phyloP scores from a whole-genome alignment of 1,140 invertebrate species.

The Pinna nobilis region DNA sequence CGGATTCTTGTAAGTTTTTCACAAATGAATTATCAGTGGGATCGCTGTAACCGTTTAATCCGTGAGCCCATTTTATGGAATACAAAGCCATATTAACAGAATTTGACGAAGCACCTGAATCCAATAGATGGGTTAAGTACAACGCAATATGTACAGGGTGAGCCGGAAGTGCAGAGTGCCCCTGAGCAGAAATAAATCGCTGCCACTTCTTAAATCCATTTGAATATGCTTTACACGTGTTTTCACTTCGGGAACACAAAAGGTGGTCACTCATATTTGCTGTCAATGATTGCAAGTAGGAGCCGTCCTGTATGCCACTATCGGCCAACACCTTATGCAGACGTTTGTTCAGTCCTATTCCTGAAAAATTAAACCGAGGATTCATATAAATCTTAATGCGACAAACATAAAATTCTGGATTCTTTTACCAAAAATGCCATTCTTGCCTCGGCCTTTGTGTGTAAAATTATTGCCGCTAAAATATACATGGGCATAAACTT shows the following conservation, averaged over 20 bases:
- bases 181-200: constrained; percentile 14
- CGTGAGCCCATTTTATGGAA: constrained; percentile 34
- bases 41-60: constrained; percentile 22
- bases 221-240: constrained; percentile 20
- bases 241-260: constrained; percentile 7
- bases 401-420: neutral
- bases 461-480: neutral
- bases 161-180: constrained; percentile 22
- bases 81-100: constrained; percentile 15
- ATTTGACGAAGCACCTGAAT: constrained; percentile 28
- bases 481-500: neutral
- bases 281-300: too few species aligned
- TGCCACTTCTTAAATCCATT: constrained; percentile 9
- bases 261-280: too few species aligned
- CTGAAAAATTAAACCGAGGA: too few species aligned
- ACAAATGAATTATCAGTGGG: constrained; percentile 24
- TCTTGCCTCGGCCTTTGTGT: neutral
- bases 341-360: too few species aligned
- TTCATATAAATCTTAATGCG: too few species aligned
- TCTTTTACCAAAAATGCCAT: constrained; percentile 16
- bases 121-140: constrained; percentile 40
- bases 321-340: too few species aligned
- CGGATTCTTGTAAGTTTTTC: constrained; percentile 20
- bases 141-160: constrained; percentile 39
- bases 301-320: too few species aligned